Conservation (phyloP, 2,113 vertebrate species). For the Notothenia coriiceps region DNA sequence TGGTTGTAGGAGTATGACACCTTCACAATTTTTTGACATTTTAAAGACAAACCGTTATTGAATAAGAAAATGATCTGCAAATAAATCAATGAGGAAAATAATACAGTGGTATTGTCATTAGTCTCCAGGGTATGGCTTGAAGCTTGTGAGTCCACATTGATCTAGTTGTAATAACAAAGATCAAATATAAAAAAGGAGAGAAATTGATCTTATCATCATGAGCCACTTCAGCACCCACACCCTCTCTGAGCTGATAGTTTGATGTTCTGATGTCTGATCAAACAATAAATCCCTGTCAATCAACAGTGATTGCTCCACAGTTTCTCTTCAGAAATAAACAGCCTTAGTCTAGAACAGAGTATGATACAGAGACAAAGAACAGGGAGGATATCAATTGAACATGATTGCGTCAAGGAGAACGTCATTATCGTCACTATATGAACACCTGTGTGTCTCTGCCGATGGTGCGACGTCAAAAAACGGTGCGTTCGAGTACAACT, state of each 20-base stretch:
- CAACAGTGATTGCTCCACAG: not conserved
- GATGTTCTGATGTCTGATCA: not conserved
- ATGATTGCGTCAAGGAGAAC: no score
- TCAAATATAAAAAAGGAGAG: not conserved
- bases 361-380: no score
- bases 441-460: slow-evolving; percentile 57
- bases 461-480: not conserved
- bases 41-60: not conserved
- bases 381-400: no score
- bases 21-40: not conserved
- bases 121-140: not conserved
- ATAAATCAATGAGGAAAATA: not conserved
- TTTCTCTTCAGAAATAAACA: slow-evolving; percentile 9
- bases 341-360: no score
- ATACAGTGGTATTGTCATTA: not conserved
- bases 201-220: not conserved
- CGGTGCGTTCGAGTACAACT: slow-evolving; percentile 28
- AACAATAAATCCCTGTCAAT: slow-evolving; percentile 16
- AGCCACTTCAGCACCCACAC: not conserved
- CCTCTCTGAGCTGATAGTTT: not conserved
- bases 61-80: not conserved
- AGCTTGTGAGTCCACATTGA: not conserved
- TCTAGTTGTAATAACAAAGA: not conserved
- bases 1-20: not conserved
- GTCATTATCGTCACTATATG: no score